Base-by-base conservation (phyloP, 30 jellyfish, hydroid and myxozoan species). In the Aurelia coerulea region DNA sequence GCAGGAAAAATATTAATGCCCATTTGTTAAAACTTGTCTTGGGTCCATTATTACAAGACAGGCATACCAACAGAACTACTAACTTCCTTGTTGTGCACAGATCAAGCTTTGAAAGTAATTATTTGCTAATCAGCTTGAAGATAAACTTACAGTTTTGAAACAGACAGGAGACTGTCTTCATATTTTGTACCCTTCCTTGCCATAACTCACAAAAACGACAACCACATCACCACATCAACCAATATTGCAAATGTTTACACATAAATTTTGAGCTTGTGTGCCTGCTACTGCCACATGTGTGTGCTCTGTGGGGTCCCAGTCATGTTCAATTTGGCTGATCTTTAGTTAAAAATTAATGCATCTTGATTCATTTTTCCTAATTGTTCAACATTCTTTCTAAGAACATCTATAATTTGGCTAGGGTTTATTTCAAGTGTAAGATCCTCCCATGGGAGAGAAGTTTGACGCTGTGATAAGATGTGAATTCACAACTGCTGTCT, bases 91-190 rank as follows among this genome's bases (percentile, higher is more conserved):
- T 9, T 46, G 56, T 46, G 56, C 5, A 46, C 6, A 7, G 56
- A 46, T 46, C 56, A 46, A 46, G 53, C 53, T 6, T 42, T 6
- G 12, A 46, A 7, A 46, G 14, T 46, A 46, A 46, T 46, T 0
- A 46, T 46, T 9, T 46, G 56, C 56, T 46, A 7, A 46, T 46
- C 56, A 46, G 56, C 56, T 46, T 4, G 56, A 9, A 46, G 15
- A 46, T 46, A 6, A 52, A 77, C 87, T 77, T 76, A 77, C 87
- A 77, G 66, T 62, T 77, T 77, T 77, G 87, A 77, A 7, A 77
- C 87, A 54, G 87, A 77, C 67, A 77, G 67, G 39, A 77, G 46
- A 34, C 78, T 77, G 87, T 77, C 87, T 41, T 77, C 78, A 65
- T 77, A 77, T 19, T 59, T 58, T 12, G 87, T 37, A 18, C 53